Conservation (phyloP, 2,888 invertebrate genomes). For the Chymomyza amoena region DNA sequence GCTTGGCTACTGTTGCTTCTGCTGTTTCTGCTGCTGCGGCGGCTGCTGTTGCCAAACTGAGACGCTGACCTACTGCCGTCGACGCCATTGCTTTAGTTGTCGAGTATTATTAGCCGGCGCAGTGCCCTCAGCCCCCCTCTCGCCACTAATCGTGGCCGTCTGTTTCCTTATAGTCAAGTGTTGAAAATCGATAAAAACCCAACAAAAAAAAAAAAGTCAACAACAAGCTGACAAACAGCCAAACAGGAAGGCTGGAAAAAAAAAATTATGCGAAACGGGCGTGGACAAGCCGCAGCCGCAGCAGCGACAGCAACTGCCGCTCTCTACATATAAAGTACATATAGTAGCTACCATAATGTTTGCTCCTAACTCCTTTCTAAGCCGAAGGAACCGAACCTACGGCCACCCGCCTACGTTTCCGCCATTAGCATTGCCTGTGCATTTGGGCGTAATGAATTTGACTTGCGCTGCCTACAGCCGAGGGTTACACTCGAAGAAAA, state of each 20-base stretch:
- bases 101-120: conserved; percentile 66
- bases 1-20: conserved; percentile 66
- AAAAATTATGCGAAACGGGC: conserved; percentile 4
- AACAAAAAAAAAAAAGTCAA: conserved; percentile 18
- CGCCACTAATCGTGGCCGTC: not conserved
- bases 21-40: conserved; percentile 50
- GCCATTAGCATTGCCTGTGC: conserved; percentile 18
- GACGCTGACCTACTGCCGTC: conserved; percentile 61
- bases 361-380: conserved; percentile 27
- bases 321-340: no score
- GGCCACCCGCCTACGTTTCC: conserved; percentile 19
- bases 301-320: not conserved
- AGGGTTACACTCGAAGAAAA: not conserved
- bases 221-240: conserved; percentile 4
- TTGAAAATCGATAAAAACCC: conserved; percentile 62
- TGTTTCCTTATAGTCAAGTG: conserved; percentile 46
- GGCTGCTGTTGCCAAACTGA: conserved; percentile 15
- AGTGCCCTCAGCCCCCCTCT: conserved; percentile 13
- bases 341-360: not conserved
- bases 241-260: conserved; percentile 9
- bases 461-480: conserved; percentile 35
- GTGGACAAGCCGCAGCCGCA: conserved; percentile 27
- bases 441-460: conserved; percentile 49
- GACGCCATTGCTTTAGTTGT: not conserved
- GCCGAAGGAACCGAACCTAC: conserved; percentile 1